These are phyloP conservation scores for Drosophila paracracens DNA, from an alignment of 2,888 invertebrate species.

Conservation along the genomic window DNA sequence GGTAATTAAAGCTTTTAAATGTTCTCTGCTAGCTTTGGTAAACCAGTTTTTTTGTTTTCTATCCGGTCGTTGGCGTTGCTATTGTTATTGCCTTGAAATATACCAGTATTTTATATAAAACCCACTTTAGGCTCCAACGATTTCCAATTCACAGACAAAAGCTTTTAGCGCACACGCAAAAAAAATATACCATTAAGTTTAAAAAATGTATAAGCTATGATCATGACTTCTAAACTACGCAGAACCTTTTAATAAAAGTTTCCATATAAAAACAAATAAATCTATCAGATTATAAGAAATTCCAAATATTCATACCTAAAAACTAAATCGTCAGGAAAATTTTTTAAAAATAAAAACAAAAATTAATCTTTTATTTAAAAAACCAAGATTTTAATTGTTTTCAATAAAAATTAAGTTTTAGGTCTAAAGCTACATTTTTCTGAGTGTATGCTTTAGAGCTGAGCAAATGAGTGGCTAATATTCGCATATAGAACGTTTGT, in stretches of 20 bases:
- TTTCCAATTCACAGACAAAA: constrained; percentile 34
- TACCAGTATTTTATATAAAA: constrained; percentile 46
- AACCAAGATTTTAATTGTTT: background rate
- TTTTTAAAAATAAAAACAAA: background rate
- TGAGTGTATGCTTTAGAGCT: background rate
- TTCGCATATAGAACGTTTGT: background rate
- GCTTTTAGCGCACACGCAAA: constrained; percentile 31
- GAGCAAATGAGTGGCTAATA: constrained; percentile 1
- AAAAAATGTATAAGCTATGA: background rate
- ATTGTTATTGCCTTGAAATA: constrained; percentile 47
- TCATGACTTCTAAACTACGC: background rate
- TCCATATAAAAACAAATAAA: background rate
- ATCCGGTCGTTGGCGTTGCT: constrained; percentile 17
- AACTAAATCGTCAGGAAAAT: background rate
- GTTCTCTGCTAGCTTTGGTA: constrained; percentile 39
- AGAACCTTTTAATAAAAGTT: background rate
- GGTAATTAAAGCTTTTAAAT: constrained; percentile 34
- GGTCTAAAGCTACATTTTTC: background rate
- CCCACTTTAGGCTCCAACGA: constrained; percentile 27
- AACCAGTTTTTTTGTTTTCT: constrained; percentile 51
- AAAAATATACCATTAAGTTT: background rate
- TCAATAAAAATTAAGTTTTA: background rate
- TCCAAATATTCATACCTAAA: background rate
- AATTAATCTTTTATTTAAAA: background rate
- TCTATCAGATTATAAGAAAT: background rate